Conservation (phyloP, 2,113 vertebrate genomes). For the Suncus etruscus region DNA sequence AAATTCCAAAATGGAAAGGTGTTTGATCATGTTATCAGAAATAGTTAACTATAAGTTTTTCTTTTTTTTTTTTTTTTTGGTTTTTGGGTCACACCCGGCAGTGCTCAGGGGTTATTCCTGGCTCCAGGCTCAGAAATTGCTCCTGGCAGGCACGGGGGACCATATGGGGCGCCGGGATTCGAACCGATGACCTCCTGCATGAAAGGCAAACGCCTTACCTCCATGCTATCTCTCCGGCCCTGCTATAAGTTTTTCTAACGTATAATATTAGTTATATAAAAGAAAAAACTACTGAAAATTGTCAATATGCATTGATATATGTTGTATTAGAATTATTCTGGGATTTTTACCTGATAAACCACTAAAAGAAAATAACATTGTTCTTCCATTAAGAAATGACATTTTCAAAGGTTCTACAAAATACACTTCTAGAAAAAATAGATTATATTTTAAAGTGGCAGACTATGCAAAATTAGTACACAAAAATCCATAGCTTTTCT, state of each 20-base stretch:
- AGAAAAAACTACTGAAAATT: constrained; percentile 31
- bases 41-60: neutral
- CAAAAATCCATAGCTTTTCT: too few species aligned
- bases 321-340: constrained; percentile 24
- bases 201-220: too few species aligned
- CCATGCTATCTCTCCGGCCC: too few species aligned
- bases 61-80: neutral
- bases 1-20: neutral
- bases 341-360: neutral
- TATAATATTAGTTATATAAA: neutral
- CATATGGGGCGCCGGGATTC: too few species aligned
- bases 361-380: neutral
- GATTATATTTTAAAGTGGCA: too few species aligned
- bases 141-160: too few species aligned
- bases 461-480: too few species aligned
- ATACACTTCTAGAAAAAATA: too few species aligned
- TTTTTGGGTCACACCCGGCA: too few species aligned
- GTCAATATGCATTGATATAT: neutral
- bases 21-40: constrained; percentile 14
- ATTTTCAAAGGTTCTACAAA: neutral
- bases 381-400: constrained; percentile 15
- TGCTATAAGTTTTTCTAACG: neutral
- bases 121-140: too few species aligned
- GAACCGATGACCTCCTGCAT: too few species aligned
- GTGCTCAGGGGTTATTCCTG: too few species aligned